Base-by-base conservation (phyloP, 2,113 vertebrate genomes). In the Tiliqua scincoides region DNA sequence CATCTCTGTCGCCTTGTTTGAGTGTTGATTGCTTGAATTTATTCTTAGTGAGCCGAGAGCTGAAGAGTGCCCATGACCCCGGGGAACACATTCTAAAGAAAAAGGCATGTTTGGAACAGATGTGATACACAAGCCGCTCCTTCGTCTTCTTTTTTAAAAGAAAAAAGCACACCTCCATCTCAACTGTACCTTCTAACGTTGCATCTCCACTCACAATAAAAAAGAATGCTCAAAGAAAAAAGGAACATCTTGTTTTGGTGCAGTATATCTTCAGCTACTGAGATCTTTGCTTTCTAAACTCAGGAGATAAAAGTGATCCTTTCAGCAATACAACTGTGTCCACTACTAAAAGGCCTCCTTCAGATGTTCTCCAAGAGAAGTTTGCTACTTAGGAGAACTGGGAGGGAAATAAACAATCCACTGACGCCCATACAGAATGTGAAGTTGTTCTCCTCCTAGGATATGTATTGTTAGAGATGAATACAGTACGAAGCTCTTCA, bases 281-380 rank as follows among this genome's bases (percentile, higher is more conserved):
- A 76, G 83, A 86, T 25, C 78, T 85, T 89, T 89, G 89, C 84
- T 82, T 79, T 37, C 83, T 30, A 79, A 89, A 84, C 88, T 89
- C 84, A 91, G 89, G 62, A 89, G 88, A 89, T 94, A 88, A 68
- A 86, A 32, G 67, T 54, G 72, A 14, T 20, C 27, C 27, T 30
- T 78, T 79, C 65, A 61, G 84, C n/a, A 77, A 37, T 14, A 21
- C 43, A 54, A 68, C n/a, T 40, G 48, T 52, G 37, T 6, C 54
- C 23, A 21, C 32, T 72, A 48, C n/a, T 79, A 61, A 83, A n/a
- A 71, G 3, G 20, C 18, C 5, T 82, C 27, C 9, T 52, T 80
- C 88, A 10, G 79, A 1, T 8, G 1, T 43, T 62, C 82, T 87
- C 54, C 87, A 62, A 87, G 84, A 87, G 37, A 37, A 78, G 0